These are phyloP conservation scores for Lepus townsendii DNA, from an alignment of 2,797 vertebrate genomes.

Conservation along the genomic window DNA sequence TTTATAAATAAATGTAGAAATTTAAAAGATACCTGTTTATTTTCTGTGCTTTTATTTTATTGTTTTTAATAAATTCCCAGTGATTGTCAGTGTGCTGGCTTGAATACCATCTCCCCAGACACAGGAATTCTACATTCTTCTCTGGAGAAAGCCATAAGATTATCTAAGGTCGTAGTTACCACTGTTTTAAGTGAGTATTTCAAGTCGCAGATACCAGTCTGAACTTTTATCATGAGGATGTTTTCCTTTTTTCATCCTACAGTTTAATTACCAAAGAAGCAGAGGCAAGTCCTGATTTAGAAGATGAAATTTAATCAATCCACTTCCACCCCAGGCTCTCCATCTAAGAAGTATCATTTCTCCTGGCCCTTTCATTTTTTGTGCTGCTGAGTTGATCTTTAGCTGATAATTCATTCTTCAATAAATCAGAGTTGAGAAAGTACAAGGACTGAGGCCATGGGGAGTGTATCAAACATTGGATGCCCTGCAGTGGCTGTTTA, in stretches of 20 bases:
- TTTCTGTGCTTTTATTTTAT: background rate
- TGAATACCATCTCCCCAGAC: background rate
- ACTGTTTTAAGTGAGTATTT: slow-evolving; percentile 61
- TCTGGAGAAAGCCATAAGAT: slow-evolving; percentile 10
- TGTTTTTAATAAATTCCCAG: slow-evolving; percentile 32
- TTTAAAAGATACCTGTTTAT: slow-evolving; percentile 25
- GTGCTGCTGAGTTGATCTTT: slow-evolving; percentile 47
- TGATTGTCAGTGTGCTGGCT: background rate
- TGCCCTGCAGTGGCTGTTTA: background rate
- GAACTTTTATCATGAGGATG: background rate
- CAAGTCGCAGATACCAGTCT: slow-evolving; percentile 37
- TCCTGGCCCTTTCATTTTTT: slow-evolving; percentile 22
- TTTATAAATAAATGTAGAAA: slow-evolving; percentile 9
- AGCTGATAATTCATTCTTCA: slow-evolving; percentile 8
- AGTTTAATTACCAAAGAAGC: slow-evolving; percentile 46
- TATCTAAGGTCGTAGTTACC: slow-evolving; percentile 26
- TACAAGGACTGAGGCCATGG: background rate
- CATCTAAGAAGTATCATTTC: slow-evolving; percentile 27
- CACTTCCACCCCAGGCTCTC: background rate
- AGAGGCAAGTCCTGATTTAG: background rate
- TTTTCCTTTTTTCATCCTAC: background rate
- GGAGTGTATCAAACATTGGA: background rate
- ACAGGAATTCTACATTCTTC: background rate
- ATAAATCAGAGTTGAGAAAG: slow-evolving; percentile 25
- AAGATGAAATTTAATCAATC: slow-evolving; percentile 46